These are phyloP conservation scores for Colletes collaris DNA, from an alignment of 2,888 invertebrate species.

Conservation along the genomic window DNA sequence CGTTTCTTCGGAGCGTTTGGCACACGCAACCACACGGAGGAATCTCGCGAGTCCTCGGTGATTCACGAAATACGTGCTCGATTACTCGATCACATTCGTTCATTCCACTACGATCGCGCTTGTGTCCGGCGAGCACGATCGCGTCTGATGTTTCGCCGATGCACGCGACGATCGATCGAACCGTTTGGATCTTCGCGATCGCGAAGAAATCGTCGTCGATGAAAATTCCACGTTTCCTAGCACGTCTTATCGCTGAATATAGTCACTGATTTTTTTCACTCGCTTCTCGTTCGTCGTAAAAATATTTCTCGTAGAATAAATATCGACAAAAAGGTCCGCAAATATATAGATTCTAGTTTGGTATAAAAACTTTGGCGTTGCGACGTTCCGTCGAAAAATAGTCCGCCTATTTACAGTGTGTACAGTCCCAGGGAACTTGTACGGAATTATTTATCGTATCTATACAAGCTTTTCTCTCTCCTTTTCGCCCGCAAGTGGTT, in stretches of 20 bases:
- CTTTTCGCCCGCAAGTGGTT: slow-evolving; percentile 23
- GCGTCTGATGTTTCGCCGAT: slow-evolving; percentile 20
- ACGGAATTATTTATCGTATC: neutral
- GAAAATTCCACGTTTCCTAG: no score
- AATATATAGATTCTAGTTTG: slow-evolving; percentile 26
- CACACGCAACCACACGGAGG: slow-evolving; percentile 14
- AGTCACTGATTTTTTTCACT: no score
- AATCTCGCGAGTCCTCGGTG: slow-evolving; percentile 23
- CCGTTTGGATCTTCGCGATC: neutral
- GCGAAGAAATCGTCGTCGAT: neutral
- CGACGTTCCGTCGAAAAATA: neutral
- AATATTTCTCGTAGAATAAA: slow-evolving; percentile 8
- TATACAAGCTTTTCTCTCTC: slow-evolving; percentile 23
- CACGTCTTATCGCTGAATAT: neutral
- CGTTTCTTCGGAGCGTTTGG: slow-evolving; percentile 31
- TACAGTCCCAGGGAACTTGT: slow-evolving; percentile 18
- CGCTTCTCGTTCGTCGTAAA: neutral
- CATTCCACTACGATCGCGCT: slow-evolving; percentile 33
- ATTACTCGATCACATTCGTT: slow-evolving; percentile 53
- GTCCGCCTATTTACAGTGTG: slow-evolving; percentile 6
- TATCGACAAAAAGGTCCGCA: neutral
- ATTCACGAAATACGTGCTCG: slow-evolving; percentile 38
- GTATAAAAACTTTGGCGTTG: slow-evolving; percentile 1
- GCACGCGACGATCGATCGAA: slow-evolving; percentile 27
- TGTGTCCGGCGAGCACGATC: slow-evolving; percentile 44